Evolutionary conservation across 1,140 invertebrate genomes (phyloP).

Genomic region (Steinernema khuongi): DNA sequence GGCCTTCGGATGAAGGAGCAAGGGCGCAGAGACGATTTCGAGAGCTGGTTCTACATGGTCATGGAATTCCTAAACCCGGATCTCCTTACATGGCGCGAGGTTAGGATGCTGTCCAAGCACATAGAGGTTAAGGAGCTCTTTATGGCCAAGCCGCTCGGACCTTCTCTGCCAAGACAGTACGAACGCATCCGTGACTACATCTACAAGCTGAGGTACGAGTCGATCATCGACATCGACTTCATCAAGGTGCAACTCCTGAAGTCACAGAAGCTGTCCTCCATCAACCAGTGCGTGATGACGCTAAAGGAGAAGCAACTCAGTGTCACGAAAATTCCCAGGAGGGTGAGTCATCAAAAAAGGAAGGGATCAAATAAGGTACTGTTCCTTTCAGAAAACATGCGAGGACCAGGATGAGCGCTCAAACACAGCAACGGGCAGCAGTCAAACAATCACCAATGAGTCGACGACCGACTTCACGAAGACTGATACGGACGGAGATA

Average conservation of each 20-base stretch:
- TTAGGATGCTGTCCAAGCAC: neutral
- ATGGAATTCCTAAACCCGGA: neutral
- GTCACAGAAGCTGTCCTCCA: neutral
- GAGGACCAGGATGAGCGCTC: neutral
- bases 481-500: neutral
- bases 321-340: neutral
- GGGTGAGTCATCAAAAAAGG: neutral
- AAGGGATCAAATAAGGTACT: neutral
- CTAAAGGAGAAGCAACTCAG: neutral
- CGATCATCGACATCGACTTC: neutral
- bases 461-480: neutral
- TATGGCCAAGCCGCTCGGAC: neutral
- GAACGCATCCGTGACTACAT: neutral
- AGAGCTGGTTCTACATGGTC: conserved; percentile 6
- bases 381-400: neutral
- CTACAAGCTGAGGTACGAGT: neutral
- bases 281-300: neutral
- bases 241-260: neutral
- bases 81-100: neutral
- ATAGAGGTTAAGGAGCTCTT: neutral
- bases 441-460: neutral
- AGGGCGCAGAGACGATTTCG: neutral
- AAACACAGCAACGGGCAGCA: neutral
- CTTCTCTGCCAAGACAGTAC: neutral
- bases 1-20: neutral